Base-by-base conservation (phyloP, 2,888 invertebrate species). In the Agrochola circellaris region DNA sequence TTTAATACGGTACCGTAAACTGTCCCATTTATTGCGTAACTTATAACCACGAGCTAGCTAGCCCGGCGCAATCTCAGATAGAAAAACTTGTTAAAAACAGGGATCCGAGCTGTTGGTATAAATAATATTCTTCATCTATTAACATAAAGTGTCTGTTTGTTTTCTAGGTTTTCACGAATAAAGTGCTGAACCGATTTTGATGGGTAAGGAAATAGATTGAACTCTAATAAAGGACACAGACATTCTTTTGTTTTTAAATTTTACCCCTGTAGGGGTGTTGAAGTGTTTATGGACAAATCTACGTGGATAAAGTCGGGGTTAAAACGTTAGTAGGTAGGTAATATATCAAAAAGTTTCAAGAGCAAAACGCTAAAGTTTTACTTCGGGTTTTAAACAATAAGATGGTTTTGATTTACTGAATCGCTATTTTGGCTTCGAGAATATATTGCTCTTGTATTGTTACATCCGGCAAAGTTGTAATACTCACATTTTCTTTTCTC, bases 281-380 rank as follows among this genome's bases (percentile, higher is more conserved):
- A 20, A 20, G 48, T 51, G 6, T 51, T 17, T 7, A 51, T 51
- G 20, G 7, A 7, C 48, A 20, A 51, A 51, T 51, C 20, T 7
- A 51, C n/a, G 20, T 26, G 7, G 8, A 23, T 4, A 11, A 62
- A 62, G 42, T 34, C 15, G 20, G n/a, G 42, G 6, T 9, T 13
- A 62, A 54, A 51, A 13, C 2, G 7, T 3, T 45, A 23, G 20
- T 13, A 65, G 72, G 45, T 48, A 48, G 48, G 48, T 51, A 45
- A 58, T 78, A 68, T 71, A 71, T 78, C 83, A 79, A 78, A 64
- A 82, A 82, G 67, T 73, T 82, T 78, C 38, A 74, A 65, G 38
- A 56, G 11, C 51, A 15, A 45, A 45, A 51, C 56, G 26, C 17
- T 56, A 72, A 76, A 73, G 54, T 80, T 79, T 17, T 30, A 30